phyloP scores from a whole-genome alignment of 2,113 vertebrate genomes.

The Ciconia stormi region DNA sequence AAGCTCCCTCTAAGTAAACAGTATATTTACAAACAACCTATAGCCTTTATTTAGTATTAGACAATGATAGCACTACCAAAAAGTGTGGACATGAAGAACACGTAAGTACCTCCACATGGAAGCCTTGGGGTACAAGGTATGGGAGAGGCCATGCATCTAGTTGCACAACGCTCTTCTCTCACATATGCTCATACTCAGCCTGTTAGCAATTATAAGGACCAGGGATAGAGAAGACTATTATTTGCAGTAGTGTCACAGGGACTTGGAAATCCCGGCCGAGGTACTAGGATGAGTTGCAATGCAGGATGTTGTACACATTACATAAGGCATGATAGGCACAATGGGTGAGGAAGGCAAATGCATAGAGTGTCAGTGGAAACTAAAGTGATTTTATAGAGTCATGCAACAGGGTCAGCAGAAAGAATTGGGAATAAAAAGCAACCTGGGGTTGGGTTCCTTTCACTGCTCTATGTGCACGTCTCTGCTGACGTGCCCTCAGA shows the following conservation, averaged over 20 bases:
- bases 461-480: background rate
- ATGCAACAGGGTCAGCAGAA: background rate
- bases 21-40: background rate
- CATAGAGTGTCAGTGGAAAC: background rate
- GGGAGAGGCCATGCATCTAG: background rate
- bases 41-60: background rate
- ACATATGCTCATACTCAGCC: background rate
- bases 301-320: background rate
- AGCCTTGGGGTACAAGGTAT: background rate
- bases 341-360: background rate
- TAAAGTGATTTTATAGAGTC: background rate
- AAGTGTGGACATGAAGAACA: background rate
- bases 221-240: background rate
- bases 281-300: background rate
- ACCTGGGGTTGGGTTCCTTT: background rate
- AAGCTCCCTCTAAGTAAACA: background rate
- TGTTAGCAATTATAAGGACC: background rate
- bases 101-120: accelerated
- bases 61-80: background rate
- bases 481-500: background rate
- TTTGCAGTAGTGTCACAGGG: background rate
- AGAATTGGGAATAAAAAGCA: background rate
- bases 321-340: background rate
- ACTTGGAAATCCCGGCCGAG: accelerated
- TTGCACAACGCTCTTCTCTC: background rate